Evolutionary conservation across 2,797 vertebrate species (phyloP).

Genomic region (Staurois parvus): DNA sequence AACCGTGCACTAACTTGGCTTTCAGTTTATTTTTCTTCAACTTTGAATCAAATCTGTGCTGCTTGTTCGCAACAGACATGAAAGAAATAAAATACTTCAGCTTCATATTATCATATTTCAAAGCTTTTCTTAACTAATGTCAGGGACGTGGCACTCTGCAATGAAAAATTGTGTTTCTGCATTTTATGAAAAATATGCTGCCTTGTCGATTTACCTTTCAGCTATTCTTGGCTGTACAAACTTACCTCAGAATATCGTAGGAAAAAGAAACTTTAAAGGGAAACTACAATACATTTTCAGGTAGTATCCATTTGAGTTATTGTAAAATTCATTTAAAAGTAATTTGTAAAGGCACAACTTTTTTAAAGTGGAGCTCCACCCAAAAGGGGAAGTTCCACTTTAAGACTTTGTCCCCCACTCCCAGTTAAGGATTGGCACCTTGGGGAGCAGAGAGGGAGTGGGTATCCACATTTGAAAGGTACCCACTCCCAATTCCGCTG

Average conservation of each 20-base stretch:
- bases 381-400: no score
- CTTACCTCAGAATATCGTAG: not conserved
- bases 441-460: no score
- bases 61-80: not conserved
- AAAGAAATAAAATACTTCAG: slow-evolving; percentile 5
- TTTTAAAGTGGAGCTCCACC: no score
- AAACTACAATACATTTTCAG: not conserved
- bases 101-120: slow-evolving; percentile 20
- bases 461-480: no score
- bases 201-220: not conserved
- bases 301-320: not conserved
- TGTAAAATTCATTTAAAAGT: no score
- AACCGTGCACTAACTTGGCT: slow-evolving; percentile 2
- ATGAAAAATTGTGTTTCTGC: not conserved
- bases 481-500: no score
- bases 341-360: no score
- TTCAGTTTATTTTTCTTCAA: slow-evolving; percentile 5
- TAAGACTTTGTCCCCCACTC: no score
- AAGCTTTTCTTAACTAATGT: not conserved
- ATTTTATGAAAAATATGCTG: not conserved
- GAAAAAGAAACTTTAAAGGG: not conserved
- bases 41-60: not conserved
- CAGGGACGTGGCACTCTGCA: not conserved
- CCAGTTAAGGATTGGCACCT: no score
- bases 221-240: not conserved